phyloP scores from a whole-genome alignment of 2,113 vertebrate genomes.

The Dissostichus mawsoni region DNA sequence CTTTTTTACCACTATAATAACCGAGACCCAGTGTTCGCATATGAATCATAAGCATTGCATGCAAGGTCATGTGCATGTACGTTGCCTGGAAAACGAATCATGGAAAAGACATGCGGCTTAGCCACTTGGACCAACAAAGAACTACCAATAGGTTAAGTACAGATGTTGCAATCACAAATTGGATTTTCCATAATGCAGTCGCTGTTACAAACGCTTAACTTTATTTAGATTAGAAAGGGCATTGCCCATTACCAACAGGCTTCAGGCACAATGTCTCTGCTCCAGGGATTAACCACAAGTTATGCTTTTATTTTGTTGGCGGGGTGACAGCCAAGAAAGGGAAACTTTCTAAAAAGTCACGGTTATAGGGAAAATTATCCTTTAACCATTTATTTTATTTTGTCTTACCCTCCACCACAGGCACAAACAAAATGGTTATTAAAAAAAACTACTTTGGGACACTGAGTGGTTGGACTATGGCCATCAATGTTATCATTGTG shows the following conservation, averaged over 20 bases:
- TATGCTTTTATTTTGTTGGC: slow-evolving; percentile 71
- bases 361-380: slow-evolving; percentile 49
- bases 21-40: slow-evolving; percentile 61
- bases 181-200: slow-evolving; percentile 76
- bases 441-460: slow-evolving; percentile 35
- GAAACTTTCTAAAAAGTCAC: slow-evolving; percentile 53
- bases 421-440: slow-evolving; percentile 50
- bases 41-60: slow-evolving; percentile 67
- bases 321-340: slow-evolving; percentile 45
- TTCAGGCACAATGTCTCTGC: slow-evolving; percentile 65
- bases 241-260: slow-evolving; percentile 67
- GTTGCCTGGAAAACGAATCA: slow-evolving; percentile 71
- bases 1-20: slow-evolving; percentile 48
- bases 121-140: slow-evolving; percentile 52
- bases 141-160: slow-evolving; percentile 65
- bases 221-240: slow-evolving; percentile 75
- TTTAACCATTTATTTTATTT: slow-evolving; percentile 53
- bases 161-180: slow-evolving; percentile 79
- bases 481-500: slow-evolving; percentile 31
- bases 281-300: slow-evolving; percentile 70
- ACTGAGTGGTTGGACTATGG: slow-evolving; percentile 5
- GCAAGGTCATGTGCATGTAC: slow-evolving; percentile 71
- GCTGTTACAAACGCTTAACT: slow-evolving; percentile 71
- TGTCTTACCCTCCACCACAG: slow-evolving; percentile 44
- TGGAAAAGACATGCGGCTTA: slow-evolving; percentile 67